Evolutionary conservation across 2,797 vertebrate species (phyloP).

Genomic region (Halcyon badia): DNA sequence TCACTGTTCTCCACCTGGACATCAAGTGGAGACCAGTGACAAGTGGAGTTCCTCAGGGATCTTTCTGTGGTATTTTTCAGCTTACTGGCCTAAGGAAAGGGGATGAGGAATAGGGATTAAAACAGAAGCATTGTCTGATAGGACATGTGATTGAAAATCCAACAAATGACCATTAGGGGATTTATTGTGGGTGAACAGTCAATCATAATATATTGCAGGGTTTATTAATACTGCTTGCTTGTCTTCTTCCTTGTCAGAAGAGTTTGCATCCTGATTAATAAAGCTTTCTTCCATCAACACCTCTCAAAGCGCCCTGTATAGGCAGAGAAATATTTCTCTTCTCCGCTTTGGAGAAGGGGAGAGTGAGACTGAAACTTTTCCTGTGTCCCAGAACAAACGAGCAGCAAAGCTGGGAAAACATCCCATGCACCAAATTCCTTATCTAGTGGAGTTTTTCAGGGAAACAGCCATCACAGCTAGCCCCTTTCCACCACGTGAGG

Average conservation of each 20-base stretch:
- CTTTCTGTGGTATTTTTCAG: background rate
- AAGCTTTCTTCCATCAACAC: background rate
- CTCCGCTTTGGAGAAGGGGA: background rate
- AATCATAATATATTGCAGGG: background rate
- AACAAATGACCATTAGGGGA: background rate
- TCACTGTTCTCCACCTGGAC: too few species aligned
- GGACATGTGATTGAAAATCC: background rate
- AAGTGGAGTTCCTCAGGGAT: too few species aligned
- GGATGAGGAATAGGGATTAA: background rate
- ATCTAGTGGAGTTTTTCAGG: background rate
- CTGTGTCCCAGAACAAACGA: background rate
- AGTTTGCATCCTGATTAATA: background rate
- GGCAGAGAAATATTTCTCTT: background rate
- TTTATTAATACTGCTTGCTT: background rate
- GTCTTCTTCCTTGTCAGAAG: background rate
- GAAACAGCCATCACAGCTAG: background rate
- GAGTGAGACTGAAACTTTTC: background rate
- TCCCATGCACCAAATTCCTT: background rate
- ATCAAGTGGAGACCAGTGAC: too few species aligned
- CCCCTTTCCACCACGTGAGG: background rate
- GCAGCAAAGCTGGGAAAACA: background rate
- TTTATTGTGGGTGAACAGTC: background rate
- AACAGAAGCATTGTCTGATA: background rate
- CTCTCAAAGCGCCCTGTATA: background rate
- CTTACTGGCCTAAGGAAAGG: background rate